Percentiles rank a stretch among this genome's conserved stretches.
These are phyloP conservation scores for Styela clava DNA, from an alignment of 23 tunicate species.

Conservation along the genomic window DNA sequence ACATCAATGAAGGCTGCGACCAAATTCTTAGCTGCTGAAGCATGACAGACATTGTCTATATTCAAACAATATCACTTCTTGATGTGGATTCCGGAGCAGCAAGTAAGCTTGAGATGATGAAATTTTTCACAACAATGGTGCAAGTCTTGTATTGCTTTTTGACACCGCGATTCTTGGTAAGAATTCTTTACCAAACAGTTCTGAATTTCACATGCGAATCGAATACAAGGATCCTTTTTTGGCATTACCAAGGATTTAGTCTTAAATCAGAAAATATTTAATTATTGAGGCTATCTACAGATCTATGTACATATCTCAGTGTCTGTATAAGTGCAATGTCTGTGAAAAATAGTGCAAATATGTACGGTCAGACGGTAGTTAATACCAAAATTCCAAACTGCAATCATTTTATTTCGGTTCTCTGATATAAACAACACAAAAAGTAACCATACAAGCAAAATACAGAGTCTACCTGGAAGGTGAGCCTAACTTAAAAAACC, in stretches of 20 bases:
- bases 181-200: constrained; percentile 3
- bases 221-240: constrained; percentile 8
- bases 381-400: no score
- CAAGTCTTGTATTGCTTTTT: constrained; percentile 12
- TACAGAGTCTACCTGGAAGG: no score
- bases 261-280: not conserved
- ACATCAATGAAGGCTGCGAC: not conserved
- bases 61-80: not conserved
- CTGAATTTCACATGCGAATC: constrained; percentile 26
- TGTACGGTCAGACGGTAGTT: no score
- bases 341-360: no score
- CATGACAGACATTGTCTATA: not conserved
- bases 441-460: no score
- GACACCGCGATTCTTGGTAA: constrained; percentile 22
- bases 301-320: no score
- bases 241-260: constrained; percentile 9
- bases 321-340: no score
- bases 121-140: constrained; percentile 19
- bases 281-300: no score
- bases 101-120: constrained; percentile 10
- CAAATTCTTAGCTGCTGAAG: not conserved
- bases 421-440: no score
- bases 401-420: no score
- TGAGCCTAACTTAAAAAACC: no score
- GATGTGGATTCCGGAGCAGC: constrained; percentile 15